Evolutionary conservation across 2,888 invertebrate genomes (phyloP).

Genomic region (Chromoteleia sp.): DNA sequence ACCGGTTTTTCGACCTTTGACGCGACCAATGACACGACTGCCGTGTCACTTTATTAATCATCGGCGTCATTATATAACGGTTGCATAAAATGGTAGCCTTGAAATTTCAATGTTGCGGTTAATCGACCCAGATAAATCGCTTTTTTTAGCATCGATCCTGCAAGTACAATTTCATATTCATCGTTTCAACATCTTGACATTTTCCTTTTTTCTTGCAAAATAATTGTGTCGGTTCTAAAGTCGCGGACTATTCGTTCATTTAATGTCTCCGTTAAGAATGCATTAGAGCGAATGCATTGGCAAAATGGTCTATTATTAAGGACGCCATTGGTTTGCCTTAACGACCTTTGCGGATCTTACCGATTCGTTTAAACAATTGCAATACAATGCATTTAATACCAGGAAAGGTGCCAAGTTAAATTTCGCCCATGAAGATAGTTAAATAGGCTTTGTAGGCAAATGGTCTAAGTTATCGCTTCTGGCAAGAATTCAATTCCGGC

Average conservation of each 20-base stretch:
- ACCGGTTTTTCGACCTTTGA: conserved; percentile 61
- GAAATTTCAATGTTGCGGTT: conserved; percentile 47
- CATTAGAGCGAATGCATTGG: neutral
- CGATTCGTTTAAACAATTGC: conserved; percentile 10
- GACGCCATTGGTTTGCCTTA: neutral
- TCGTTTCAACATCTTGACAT: too few species aligned
- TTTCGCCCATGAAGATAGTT: conserved; percentile 50
- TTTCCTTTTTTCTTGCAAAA: too few species aligned
- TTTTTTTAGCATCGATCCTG: too few species aligned
- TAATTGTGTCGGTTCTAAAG: too few species aligned
- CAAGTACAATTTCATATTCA: too few species aligned
- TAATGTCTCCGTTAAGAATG: neutral
- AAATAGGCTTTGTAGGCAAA: conserved; percentile 35
- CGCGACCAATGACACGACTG: too few species aligned
- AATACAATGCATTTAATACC: too few species aligned
- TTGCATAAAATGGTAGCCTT: conserved; percentile 55
- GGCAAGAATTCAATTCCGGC: conserved; percentile 46
- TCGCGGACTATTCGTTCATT: too few species aligned
- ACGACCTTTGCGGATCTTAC: conserved; percentile 5
- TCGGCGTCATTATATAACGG: neutral
- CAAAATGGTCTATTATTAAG: neutral
- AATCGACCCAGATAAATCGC: conserved; percentile 32
- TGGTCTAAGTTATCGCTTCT: conserved; percentile 22
- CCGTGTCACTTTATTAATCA: conserved; percentile 3
- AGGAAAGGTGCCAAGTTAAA: conserved; percentile 44